Base-by-base conservation (phyloP, 2,797 vertebrate genomes). In the Peromyscus melanophrys region DNA sequence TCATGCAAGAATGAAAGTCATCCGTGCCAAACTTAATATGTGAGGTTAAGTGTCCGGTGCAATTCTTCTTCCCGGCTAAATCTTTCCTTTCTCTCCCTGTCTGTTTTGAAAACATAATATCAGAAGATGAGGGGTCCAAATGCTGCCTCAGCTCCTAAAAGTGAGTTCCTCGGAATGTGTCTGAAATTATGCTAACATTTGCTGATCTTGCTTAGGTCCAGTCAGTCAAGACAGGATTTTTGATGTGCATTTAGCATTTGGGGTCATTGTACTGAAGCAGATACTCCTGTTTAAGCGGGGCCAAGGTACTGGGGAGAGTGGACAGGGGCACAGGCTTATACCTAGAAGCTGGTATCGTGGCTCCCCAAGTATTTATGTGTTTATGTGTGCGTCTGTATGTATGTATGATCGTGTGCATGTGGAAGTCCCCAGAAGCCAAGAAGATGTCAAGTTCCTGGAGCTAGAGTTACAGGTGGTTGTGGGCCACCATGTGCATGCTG, bases 231-330 rank as follows among this genome's bases (percentile, higher is more conserved):
- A 40, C 16, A 63, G 37, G 9, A 19, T 34, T 43, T 84, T 7
- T 10, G 25, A 12, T 84, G 59, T 84, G 59, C 14, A 0, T 43
- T 9, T 43, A 27, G 81, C 43, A 40, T 63, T 43, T 83, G 59
- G 81, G 16, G 59, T 29, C 37, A 43, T 4, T 63, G 16, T 65
- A 31, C 27, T 43, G 59, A 65, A 61, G 59, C 59, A 84, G 29
- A 31, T 1, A 31, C 40, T 43, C 17, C 4, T 3, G 5, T 65
- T 4, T 34, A 34, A 34, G 17, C 1, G 1, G 10, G 29, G 27
- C 9, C 17, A 52, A 52, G 40, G 29, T 34, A 13, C 29, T 65
- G 29, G 11, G 57, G 57, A 61, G 81, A 84, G 10, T 23, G 10
- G 40, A 31, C 6, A 46, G 29, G 16, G 40, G 61, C 29, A 49